A percentile compares a stretch with the other conserved stretches of the same genome.
phyloP scores from a whole-genome alignment of 92 coral and sea anemone genomes.

The Pocillopora grandis region DNA sequence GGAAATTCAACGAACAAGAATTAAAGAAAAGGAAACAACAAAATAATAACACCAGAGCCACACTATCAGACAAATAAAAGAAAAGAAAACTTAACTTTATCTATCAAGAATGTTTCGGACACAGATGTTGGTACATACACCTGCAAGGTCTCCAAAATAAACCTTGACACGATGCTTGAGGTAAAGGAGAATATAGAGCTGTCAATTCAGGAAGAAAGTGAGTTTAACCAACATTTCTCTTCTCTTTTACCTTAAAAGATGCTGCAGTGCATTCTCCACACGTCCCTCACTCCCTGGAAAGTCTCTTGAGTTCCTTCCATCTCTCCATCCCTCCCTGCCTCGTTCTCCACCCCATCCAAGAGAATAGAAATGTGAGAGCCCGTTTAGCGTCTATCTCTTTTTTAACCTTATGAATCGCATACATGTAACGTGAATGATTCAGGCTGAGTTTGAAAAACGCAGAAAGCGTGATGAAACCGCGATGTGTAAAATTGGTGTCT shows the following conservation, averaged over 20 bases:
- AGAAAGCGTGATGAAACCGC: too few species aligned
- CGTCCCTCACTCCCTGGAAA: too few species aligned
- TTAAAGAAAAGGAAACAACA: not conserved
- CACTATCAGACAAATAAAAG: not conserved
- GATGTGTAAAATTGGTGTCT: too few species aligned
- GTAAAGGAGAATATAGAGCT: not conserved
- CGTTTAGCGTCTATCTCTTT: too few species aligned
- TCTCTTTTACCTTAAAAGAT: not conserved
- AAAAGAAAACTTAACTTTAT: not conserved
- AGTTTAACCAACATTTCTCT: not conserved
- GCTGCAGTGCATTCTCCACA: not conserved
- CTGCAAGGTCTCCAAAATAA: not conserved
- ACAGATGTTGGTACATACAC: constrained; percentile 28
- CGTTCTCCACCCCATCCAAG: too few species aligned
- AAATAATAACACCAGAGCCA: not conserved
- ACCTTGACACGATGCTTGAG: too few species aligned
- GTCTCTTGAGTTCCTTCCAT: too few species aligned
- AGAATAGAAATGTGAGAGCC: too few species aligned
- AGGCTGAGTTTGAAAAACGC: too few species aligned
- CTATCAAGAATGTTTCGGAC: constrained; percentile 19
- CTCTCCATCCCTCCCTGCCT: too few species aligned
- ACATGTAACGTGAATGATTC: too few species aligned
- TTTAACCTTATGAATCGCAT: too few species aligned
- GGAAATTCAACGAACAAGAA: constrained; percentile 13
- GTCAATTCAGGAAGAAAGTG: not conserved